phyloP scores from a whole-genome alignment of 53 echinoderm and acorn worm genomes.

The Patiria pectinifera region DNA sequence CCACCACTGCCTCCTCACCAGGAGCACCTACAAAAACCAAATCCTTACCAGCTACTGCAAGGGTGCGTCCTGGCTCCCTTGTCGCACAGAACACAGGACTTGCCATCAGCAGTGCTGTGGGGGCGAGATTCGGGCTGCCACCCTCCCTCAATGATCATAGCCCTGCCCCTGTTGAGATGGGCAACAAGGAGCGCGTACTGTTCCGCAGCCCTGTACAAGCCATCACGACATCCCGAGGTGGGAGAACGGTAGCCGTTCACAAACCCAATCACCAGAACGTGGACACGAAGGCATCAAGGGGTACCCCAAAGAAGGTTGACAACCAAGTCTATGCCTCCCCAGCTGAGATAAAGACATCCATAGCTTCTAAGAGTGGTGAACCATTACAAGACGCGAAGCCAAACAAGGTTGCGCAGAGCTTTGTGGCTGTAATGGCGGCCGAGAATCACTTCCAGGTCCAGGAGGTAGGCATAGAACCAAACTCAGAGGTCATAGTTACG shows the following conservation, averaged over 20 bases:
- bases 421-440: slow-evolving; percentile 65
- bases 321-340: slow-evolving; percentile 35
- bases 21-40: slow-evolving; percentile 28
- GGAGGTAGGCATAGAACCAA: slow-evolving; percentile 52
- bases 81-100: slow-evolving; percentile 92
- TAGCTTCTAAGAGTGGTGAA: slow-evolving; percentile 18
- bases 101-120: slow-evolving; percentile 89
- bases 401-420: slow-evolving; percentile 19
- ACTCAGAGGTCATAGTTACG: slow-evolving; percentile 50
- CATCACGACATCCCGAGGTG: slow-evolving; percentile 76
- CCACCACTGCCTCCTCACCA: neutral
- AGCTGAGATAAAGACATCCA: slow-evolving; percentile 44
- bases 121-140: slow-evolving; percentile 68
- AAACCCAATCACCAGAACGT: slow-evolving; percentile 48
- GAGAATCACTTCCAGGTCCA: slow-evolving; percentile 54
- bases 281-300: slow-evolving; percentile 50
- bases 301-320: slow-evolving; percentile 35
- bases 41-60: slow-evolving; percentile 60
- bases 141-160: slow-evolving; percentile 12
- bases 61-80: slow-evolving; percentile 79
- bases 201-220: slow-evolving; percentile 92
- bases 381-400: slow-evolving; percentile 6
- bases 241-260: slow-evolving; percentile 59
- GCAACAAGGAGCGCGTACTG: slow-evolving; percentile 67
- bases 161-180: slow-evolving; percentile 45